Base-by-base conservation (phyloP, 2,888 invertebrate genomes). In the Cheilosia vernalis region DNA sequence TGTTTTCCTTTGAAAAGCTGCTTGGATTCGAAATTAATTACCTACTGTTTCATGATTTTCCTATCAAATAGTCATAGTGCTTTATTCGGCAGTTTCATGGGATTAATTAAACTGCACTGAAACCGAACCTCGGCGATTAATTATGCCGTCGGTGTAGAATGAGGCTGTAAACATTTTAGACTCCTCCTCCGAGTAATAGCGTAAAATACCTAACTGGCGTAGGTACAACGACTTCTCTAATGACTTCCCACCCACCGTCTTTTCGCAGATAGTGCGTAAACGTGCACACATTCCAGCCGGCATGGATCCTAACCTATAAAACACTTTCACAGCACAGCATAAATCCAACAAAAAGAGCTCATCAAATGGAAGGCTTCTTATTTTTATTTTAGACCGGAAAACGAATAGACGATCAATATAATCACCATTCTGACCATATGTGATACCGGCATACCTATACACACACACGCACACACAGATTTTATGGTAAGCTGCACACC, bases 371-470 rank as follows among this genome's bases (percentile, higher is more conserved):
- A 66, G 66, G 67, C 30, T 51, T 58, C 15, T 24, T 37, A 6
- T 47, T 58, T 58, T 6, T 9, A 7, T 56, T 60, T 67, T 40
- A 47, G 47, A 6, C 30, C n/a, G 24, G 56, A 74, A 63, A 33
- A 30, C 27, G 63, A 30, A 47, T 53, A 49, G 49, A 67, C 30
- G 60, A 76, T 67, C 44, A 61, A 61, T 60, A 53, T 67, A 67
- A 76, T 67, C 76, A 76, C 60, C 66, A 53, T 60, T 60, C 44
- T 17, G 51, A 53, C 73, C 63, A 73, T 63, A 60, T 53, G 70
- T 53, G 70, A 70, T 60, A 42, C 51, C 27, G 24, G 30, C 42
- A 44, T 9, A 13, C 13, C 55, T 21, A n/a, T 19, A 56, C 9
- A 42, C 9, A 33, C 1, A 33, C 24, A 24, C 27, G 44, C 30